phyloP scores from a whole-genome alignment of 2,888 invertebrate genomes.

The Lymantria monacha region DNA sequence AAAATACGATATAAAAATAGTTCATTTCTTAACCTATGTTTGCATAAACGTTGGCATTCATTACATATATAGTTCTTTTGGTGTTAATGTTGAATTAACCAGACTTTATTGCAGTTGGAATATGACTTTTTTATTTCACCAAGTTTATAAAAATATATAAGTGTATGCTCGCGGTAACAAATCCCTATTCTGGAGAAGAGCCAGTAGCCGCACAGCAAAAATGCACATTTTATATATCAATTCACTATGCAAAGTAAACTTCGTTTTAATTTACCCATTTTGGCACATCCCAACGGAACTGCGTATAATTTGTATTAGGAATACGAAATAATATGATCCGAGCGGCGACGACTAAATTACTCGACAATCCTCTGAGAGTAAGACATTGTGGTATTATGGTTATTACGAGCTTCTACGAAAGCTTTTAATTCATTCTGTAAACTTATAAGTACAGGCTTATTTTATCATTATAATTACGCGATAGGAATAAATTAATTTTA shows the following conservation, averaged over 20 bases:
- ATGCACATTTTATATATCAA: conserved; percentile 61
- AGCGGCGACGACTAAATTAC: conserved; percentile 55
- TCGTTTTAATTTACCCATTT: conserved; percentile 75
- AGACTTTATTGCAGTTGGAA: conserved; percentile 13
- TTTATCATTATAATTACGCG: conserved; percentile 45
- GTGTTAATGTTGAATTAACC: not conserved
- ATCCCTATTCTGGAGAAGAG: conserved; percentile 52
- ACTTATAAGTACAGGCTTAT: conserved; percentile 33
- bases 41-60: too few relatives aligned
- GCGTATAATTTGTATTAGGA: conserved; percentile 68
- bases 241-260: conserved; percentile 52
- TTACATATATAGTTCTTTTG: too few relatives aligned
- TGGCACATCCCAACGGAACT: conserved; percentile 70
- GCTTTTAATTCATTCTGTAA: conserved; percentile 39
- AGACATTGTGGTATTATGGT: conserved; percentile 35
- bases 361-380: conserved; percentile 39
- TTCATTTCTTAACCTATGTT: too few relatives aligned
- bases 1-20: too few relatives aligned
- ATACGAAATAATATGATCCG: conserved; percentile 63
- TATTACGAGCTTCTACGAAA: conserved; percentile 42
- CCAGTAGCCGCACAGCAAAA: conserved; percentile 42
- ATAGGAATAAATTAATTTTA: conserved; percentile 32
- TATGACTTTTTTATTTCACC: conserved; percentile 25
- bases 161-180: conserved; percentile 42
- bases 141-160: conserved; percentile 40